These are phyloP conservation scores for Elgonia sp. DNA, from an alignment of 2,888 invertebrate genomes.

Conservation along the genomic window DNA sequence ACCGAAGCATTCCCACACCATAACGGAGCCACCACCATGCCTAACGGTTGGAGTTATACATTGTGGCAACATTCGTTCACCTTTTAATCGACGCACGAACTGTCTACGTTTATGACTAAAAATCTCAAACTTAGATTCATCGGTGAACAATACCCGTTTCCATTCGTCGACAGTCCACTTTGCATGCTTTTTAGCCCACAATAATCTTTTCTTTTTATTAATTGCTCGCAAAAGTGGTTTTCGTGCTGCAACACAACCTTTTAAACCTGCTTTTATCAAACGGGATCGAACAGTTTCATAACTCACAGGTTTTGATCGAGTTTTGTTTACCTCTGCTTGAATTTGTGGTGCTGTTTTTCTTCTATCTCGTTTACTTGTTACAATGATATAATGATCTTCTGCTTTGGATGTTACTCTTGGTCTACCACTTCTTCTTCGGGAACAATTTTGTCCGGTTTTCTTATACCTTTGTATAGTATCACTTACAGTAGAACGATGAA, in stretches of 20 bases:
- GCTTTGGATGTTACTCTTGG: background rate
- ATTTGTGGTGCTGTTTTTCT: slow-evolving; percentile 23
- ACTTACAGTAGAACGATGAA: background rate
- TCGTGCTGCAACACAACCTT: background rate
- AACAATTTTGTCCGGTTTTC: background rate
- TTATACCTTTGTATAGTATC: slow-evolving; percentile 6
- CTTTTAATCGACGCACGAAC: slow-evolving; percentile 50
- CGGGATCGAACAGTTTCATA: background rate
- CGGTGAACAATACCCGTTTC: slow-evolving; percentile 60
- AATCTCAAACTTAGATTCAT: slow-evolving; percentile 74
- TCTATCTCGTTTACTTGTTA: slow-evolving; percentile 1
- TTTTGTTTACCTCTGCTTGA: slow-evolving; percentile 32
- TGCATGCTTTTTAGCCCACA: too few species aligned
- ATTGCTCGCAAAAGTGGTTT: background rate
- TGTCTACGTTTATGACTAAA: slow-evolving; percentile 53
- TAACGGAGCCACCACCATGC: slow-evolving; percentile 1
- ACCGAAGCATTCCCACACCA: background rate
- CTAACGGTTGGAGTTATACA: too few species aligned
- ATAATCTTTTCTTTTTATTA: background rate
- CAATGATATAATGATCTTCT: background rate
- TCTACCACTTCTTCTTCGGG: background rate
- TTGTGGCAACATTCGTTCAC: slow-evolving; percentile 60
- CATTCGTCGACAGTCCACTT: too few species aligned
- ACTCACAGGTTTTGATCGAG: too few species aligned
- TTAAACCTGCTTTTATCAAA: background rate